These are phyloP conservation scores for Mercenaria mercenaria DNA, from an alignment of 1,140 invertebrate genomes.

Conservation along the genomic window DNA sequence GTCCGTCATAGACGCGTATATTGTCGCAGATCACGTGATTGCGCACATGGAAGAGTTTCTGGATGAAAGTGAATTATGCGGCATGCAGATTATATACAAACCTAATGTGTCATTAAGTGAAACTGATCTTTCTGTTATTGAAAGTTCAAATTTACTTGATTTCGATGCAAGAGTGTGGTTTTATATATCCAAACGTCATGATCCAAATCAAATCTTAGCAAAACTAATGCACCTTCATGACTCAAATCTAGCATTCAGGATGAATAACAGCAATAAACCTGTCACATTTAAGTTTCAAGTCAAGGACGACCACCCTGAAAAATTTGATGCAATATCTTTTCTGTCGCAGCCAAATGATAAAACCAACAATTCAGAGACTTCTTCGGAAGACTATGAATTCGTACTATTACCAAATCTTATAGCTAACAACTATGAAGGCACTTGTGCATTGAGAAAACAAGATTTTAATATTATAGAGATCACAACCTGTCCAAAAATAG, in stretches of 20 bases:
- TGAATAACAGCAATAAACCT: not conserved
- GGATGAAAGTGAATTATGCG: not conserved
- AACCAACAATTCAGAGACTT: not conserved
- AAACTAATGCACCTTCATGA: not conserved
- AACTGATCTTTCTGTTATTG: not conserved
- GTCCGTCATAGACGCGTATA: not conserved
- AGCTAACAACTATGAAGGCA: not conserved
- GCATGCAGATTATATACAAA: not conserved
- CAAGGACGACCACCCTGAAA: not conserved
- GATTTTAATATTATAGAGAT: not conserved
- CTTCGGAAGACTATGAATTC: not conserved
- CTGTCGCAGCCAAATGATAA: not conserved
- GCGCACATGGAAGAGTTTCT: not conserved
- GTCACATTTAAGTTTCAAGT: not conserved
- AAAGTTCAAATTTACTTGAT: not conserved
- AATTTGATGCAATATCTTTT: not conserved
- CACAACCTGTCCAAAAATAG: not conserved
- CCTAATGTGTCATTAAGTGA: not conserved
- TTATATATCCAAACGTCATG: not conserved
- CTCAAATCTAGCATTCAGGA: not conserved
- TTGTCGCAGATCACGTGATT: not conserved
- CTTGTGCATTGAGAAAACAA: not conserved
- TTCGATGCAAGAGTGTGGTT: not conserved
- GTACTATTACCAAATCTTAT: not conserved
- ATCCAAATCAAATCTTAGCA: not conserved